phyloP scores from a whole-genome alignment of 2,113 vertebrate genomes.

The Centropus unirufus region DNA sequence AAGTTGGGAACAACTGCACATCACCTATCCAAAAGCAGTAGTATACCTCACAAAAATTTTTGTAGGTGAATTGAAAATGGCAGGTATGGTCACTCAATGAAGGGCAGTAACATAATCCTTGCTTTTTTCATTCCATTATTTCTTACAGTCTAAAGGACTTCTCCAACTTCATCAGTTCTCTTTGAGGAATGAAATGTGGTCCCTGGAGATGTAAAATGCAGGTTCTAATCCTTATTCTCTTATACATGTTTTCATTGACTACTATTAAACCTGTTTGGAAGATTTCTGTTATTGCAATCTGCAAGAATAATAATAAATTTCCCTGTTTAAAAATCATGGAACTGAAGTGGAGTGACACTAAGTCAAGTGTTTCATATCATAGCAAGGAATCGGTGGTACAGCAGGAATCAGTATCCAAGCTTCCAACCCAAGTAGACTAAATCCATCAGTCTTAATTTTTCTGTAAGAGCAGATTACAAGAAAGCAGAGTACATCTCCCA shows the following conservation, averaged over 20 bases:
- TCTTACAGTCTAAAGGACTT: not conserved
- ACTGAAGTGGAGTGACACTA: not conserved
- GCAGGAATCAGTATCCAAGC: not conserved
- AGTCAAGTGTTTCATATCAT: not conserved
- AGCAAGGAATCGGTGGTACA: not conserved
- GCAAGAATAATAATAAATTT: not conserved
- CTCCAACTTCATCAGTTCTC: not conserved
- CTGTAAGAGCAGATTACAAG: not conserved
- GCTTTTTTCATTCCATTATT: constrained; percentile 15
- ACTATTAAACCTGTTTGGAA: not conserved
- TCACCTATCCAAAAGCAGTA: not conserved
- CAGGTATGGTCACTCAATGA: not conserved
- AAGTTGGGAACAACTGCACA: not conserved
- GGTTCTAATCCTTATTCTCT: not conserved
- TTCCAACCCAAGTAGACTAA: not conserved
- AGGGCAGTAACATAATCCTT: not conserved
- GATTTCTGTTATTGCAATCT: not conserved
- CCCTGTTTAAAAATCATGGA: not conserved
- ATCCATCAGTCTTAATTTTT: not conserved
- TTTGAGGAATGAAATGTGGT: not conserved
- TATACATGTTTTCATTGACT: not conserved
- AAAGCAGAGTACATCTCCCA: not conserved
- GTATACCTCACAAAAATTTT: not conserved
- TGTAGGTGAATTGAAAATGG: not conserved
- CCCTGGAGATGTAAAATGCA: not conserved